Evolutionary conservation across 1,140 invertebrate species (phyloP), one percentile per base, ranked within the genome.

Genomic region (Colletes gigas): DNA sequence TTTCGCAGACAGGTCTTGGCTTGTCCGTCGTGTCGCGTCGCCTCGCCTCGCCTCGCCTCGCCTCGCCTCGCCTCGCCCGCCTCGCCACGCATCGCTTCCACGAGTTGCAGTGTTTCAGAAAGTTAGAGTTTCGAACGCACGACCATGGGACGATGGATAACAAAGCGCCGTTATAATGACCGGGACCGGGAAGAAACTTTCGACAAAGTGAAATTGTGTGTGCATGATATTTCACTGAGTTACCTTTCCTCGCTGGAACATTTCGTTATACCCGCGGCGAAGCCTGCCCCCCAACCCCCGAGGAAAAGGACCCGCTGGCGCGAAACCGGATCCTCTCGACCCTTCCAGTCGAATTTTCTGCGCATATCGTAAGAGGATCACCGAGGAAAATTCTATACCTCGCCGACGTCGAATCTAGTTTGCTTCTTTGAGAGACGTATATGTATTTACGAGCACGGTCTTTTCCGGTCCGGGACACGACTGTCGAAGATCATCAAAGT

Each of bases 151-250:
- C 65, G 70, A 73, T 73, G 74, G 70, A 65, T 85, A 86, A 86
- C 78, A 85, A 86, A 86, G 82, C 76, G 69, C 44, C 84, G 76
- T 47, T 70, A 68, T 85, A 74, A 71, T 86, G 83, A 68, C 83
- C 84, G 69, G 57, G 66, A 73, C 81, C 62, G 55, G 66, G 76
- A 81, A 57, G 66, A 74, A 85, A 85, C 78, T 85, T 85, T 78
- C 83, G 55, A 60, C 68, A 78, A 59, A 84, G 72, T 76, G 75
- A 73, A 85, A 86, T 80, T 80, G 78, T 67, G 71, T 60, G 78
- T 68, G 55, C 72, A 75, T 68, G 72, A 75, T 75, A 75, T 80
- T 80, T 75, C 63, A 44, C 54, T 10, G 55, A 75, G 47, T 80
- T 80, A 68, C 54, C 78, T 59, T 44, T 59, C n/a, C 19, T 50